Percentiles rank a stretch among this genome's conserved stretches.
phyloP scores from a whole-genome alignment of 2,888 invertebrate species.

The Quadriops clusia region DNA sequence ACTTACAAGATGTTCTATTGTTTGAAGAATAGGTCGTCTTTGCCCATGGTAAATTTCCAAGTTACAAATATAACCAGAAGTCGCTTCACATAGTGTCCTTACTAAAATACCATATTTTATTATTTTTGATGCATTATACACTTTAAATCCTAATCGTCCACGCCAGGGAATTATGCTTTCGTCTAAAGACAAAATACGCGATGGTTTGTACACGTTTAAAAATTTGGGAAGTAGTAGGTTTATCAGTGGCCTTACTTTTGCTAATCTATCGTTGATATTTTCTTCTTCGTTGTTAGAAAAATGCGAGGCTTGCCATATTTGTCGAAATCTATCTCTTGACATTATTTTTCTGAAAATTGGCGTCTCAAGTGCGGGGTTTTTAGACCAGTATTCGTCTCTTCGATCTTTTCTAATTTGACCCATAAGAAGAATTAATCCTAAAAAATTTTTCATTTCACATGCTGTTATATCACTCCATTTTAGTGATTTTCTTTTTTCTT shows the following conservation, averaged over 20 bases:
- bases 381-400: constrained; percentile 7
- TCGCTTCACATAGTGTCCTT: background rate
- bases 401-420: constrained; percentile 5
- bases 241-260: background rate
- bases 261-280: background rate
- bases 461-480: background rate
- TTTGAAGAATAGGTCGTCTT: too few species aligned
- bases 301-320: constrained; percentile 7
- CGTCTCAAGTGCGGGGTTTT: constrained; percentile 3
- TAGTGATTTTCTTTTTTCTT: too few species aligned
- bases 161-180: constrained; percentile 19
- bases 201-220: background rate
- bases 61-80: background rate
- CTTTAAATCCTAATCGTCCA: constrained; percentile 16
- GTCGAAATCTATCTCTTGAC: constrained; percentile 13
- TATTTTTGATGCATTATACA: constrained; percentile 18
- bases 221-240: background rate
- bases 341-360: constrained; percentile 14
- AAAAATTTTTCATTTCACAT: background rate
- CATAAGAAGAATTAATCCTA: constrained; percentile 5
- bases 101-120: constrained; percentile 10
- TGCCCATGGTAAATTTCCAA: too few species aligned
- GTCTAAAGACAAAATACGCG: constrained; percentile 3
- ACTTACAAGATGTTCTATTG: too few species aligned
- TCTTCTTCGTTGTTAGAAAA: background rate